Percentiles rank a stretch among this genome's conserved stretches.
These are phyloP conservation scores for Odontesthes bonariensis DNA, from an alignment of 2,113 vertebrate species.

Conservation along the genomic window DNA sequence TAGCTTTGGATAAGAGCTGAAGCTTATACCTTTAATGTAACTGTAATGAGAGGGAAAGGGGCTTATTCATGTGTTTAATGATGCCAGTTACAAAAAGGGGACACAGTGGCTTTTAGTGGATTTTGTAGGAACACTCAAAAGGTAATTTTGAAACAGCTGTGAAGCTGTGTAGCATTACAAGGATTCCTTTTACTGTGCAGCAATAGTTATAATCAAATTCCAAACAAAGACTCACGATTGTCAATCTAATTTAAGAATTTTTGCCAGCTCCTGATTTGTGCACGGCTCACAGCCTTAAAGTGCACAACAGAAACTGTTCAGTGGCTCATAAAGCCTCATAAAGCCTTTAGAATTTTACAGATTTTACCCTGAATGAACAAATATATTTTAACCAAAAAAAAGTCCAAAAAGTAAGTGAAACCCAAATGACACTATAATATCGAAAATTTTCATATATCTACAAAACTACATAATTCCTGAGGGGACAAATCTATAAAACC, in stretches of 20 bases:
- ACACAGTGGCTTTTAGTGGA: constrained; percentile 40
- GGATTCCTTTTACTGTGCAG: constrained; percentile 14
- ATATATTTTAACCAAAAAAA: too few relatives aligned
- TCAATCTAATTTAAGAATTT: constrained; percentile 9
- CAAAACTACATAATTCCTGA: too few relatives aligned
- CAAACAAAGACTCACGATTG: background rate
- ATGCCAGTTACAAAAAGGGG: constrained; percentile 30
- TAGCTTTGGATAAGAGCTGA: constrained; percentile 54
- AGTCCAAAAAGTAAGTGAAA: too few relatives aligned
- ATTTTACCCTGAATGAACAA: too few relatives aligned
- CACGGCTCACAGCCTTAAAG: constrained; percentile 19
- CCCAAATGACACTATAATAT: too few relatives aligned
- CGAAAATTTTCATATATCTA: too few relatives aligned
- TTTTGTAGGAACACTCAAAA: constrained; percentile 38
- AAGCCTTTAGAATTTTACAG: constrained; percentile 25
- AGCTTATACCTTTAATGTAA: constrained; percentile 59
- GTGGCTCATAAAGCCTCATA: too few relatives aligned
- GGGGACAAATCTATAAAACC: too few relatives aligned
- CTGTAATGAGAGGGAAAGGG: constrained; percentile 56
- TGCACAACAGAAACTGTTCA: background rate
- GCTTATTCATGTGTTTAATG: constrained; percentile 35
- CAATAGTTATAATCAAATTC: constrained; percentile 21
- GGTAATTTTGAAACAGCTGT: constrained; percentile 38
- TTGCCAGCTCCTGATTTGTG: constrained; percentile 13
- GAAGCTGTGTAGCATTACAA: constrained; percentile 7